Base-by-base conservation (phyloP, 2,113 vertebrate genomes). In the Phrynosoma blainvillii region DNA sequence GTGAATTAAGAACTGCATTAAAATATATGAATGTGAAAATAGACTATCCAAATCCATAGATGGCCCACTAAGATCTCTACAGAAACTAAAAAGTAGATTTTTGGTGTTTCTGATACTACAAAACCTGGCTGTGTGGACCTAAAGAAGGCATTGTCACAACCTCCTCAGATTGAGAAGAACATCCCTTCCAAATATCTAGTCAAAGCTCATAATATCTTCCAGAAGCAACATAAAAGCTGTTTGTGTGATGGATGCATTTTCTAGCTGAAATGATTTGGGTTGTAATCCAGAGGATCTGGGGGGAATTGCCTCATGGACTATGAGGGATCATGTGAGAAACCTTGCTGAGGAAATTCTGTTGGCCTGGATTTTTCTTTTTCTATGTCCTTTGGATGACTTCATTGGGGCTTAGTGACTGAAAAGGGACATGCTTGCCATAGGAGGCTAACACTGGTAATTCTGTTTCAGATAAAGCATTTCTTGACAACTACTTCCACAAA, bases 351-450 rank as follows among this genome's bases (percentile, higher is more conserved):
- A 11, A 30, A 40, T 16, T 32, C 23, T 13, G 12, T 25, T 76
- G 56, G 5, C 6, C 42, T 16, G 40, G 74, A 59, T 7, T 47
- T 47, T 23, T 89, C 84, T 62, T 79, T 32, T 65, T 81, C 3
- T 12, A 1, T 87, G 80, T 91, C 78, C 89, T 86, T 20, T 73
- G 1, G 0, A 75, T 83, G 9, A 40, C 14, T 18, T 59, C 21
- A 23, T 80, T 75, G 5, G 0, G 13, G 90, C 88, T 32, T 84
- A 89, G 85, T 91, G 87, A 36, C 84, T 87, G 76, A 85, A 94
- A 92, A 93, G 89, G 91, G 92, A 93, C 93, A 92, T 93, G 88
- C 86, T 76, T 92, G 88, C 90, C 92, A 89, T 88, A 84, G 89
- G 89, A 94, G 84, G 52, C 36, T 79, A 0, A 82, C 71, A 84